Evolutionary conservation across 2,888 invertebrate species (phyloP).

Genomic region (Tillus elongatus): DNA sequence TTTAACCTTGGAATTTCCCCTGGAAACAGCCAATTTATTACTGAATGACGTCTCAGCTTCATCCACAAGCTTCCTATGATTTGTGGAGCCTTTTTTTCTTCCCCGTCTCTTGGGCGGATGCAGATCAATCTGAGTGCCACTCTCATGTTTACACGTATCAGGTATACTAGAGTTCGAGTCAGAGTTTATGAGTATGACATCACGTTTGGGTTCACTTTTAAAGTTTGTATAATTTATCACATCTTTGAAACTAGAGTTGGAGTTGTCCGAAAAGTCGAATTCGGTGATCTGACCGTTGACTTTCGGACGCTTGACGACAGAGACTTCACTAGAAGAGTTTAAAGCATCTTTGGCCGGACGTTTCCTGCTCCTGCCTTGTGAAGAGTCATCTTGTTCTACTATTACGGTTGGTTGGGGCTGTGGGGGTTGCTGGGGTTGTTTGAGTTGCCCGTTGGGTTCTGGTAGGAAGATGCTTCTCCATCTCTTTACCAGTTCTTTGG

Average conservation of each 20-base stretch:
- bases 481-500: slow-evolving; percentile 83
- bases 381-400: slow-evolving; percentile 14
- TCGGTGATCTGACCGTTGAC: slow-evolving; percentile 43
- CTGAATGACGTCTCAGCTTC: slow-evolving; percentile 49
- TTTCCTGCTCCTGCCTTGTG: slow-evolving; percentile 25
- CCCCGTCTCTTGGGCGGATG: slow-evolving; percentile 49
- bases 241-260: slow-evolving; percentile 42
- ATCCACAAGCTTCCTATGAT: slow-evolving; percentile 44
- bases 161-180: slow-evolving; percentile 47
- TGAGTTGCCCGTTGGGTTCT: slow-evolving; percentile 38
- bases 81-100: slow-evolving; percentile 51
- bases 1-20: slow-evolving; percentile 55
- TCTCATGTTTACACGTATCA: slow-evolving; percentile 39
- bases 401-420: slow-evolving; percentile 23
- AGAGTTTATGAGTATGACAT: slow-evolving; percentile 36
- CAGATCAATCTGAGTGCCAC: slow-evolving; percentile 27
- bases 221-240: slow-evolving; percentile 23
- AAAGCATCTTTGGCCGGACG: slow-evolving; percentile 25
- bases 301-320: slow-evolving; percentile 38
- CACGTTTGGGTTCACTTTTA: slow-evolving; percentile 15
- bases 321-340: slow-evolving; percentile 19
- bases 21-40: slow-evolving; percentile 46
- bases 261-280: slow-evolving; percentile 39
- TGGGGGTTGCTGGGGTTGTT: slow-evolving; percentile 26
- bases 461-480: slow-evolving; percentile 85